Evolutionary conservation across 2,888 invertebrate species (phyloP).

Genomic region (Malachius bipustulatus): DNA sequence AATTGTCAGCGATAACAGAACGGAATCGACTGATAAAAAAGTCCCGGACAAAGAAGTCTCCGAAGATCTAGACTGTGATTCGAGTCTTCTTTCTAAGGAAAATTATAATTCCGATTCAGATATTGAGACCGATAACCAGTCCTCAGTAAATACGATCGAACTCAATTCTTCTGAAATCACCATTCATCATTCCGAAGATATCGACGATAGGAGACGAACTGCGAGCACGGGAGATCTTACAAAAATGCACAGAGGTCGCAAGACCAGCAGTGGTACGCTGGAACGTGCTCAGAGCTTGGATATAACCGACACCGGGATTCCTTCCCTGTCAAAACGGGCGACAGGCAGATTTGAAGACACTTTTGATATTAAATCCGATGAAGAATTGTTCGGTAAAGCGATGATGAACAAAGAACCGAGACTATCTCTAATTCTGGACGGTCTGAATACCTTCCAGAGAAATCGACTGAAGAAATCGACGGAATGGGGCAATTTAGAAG

Average conservation of each 20-base stretch:
- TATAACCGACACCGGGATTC: conserved; percentile 45
- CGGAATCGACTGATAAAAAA: conserved; percentile 36
- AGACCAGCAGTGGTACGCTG: conserved; percentile 42
- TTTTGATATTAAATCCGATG: conserved; percentile 34
- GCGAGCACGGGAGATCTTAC: conserved; percentile 71
- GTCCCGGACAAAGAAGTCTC: conserved; percentile 19
- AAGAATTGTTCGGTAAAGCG: conserved; percentile 36
- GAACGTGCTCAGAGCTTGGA: conserved; percentile 74
- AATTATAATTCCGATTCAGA: conserved; percentile 41
- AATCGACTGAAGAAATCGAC: conserved; percentile 60
- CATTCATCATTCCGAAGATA: conserved; percentile 54
- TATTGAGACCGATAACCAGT: conserved; percentile 37
- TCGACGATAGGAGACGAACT: conserved; percentile 55
- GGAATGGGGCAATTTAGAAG: conserved; percentile 65
- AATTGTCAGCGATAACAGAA: conserved; percentile 40
- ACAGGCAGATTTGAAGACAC: conserved; percentile 37
- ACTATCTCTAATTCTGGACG: conserved; percentile 49
- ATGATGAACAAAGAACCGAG: conserved; percentile 46
- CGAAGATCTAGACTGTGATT: conserved; percentile 13
- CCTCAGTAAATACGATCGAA: conserved; percentile 53
- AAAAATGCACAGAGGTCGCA: conserved; percentile 46
- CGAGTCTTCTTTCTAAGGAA: conserved; percentile 13
- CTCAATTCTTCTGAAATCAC: conserved; percentile 63
- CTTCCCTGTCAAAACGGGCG: conserved; percentile 43
- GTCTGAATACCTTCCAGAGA: conserved; percentile 54